A percentile compares a stretch with the other conserved stretches of the same genome.
These are phyloP conservation scores for Macquaria australasica DNA, from an alignment of 2,113 vertebrate genomes.

Conservation along the genomic window DNA sequence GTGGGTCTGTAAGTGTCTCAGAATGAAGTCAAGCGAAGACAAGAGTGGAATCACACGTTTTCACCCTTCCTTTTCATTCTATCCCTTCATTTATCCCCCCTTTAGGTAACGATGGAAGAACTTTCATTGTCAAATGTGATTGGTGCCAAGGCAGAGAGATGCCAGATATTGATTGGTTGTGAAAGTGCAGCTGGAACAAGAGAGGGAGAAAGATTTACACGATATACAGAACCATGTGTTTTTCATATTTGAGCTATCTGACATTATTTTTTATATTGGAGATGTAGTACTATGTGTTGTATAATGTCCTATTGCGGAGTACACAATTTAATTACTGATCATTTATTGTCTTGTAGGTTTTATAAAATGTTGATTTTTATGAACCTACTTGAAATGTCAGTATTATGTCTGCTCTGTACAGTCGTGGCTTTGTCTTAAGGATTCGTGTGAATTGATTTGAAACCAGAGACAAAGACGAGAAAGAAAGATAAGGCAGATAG, in stretches of 20 bases:
- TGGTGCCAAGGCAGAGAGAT: conserved; percentile 74
- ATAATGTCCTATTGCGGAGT: neutral
- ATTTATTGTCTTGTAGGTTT: neutral
- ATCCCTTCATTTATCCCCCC: conserved; percentile 22
- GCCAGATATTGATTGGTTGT: conserved; percentile 60
- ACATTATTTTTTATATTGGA: neutral
- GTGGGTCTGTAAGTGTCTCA: conserved; percentile 75
- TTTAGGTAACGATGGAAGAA: conserved; percentile 53
- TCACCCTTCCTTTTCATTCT: conserved; percentile 50
- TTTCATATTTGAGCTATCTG: neutral
- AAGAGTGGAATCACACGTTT: conserved; percentile 76
- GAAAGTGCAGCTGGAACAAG: conserved; percentile 66
- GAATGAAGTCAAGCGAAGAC: conserved; percentile 84
- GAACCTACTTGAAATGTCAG: neutral
- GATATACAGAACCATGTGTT: conserved; percentile 4
- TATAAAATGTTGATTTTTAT: neutral
- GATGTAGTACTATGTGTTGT: neutral
- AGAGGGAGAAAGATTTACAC: conserved; percentile 17
- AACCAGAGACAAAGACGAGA: conserved; percentile 5
- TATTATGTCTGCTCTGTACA: neutral
- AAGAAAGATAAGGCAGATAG: neutral
- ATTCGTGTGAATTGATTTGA: conserved; percentile 15
- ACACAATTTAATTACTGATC: neutral
- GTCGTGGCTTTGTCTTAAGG: neutral
- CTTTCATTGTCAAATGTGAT: conserved; percentile 76